These are phyloP conservation scores for Druceiella hillmani DNA, from an alignment of 2,888 invertebrate species.

Conservation along the genomic window DNA sequence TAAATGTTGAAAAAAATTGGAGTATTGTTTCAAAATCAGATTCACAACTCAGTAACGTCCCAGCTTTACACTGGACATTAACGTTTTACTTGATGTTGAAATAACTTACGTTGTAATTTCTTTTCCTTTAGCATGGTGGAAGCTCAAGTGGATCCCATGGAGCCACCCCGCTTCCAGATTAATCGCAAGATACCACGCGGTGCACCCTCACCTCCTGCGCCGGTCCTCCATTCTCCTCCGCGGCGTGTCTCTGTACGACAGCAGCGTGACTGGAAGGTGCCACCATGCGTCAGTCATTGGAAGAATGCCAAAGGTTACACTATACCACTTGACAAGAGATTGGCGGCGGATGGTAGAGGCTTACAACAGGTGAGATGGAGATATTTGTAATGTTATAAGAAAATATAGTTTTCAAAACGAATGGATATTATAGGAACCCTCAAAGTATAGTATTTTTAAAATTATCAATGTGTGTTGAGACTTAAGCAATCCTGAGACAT, in stretches of 20 bases:
- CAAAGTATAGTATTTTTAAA: too few species aligned
- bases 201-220: slow-evolving; percentile 98
- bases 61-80: too few species aligned
- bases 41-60: too few species aligned
- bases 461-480: too few species aligned
- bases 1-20: too few species aligned
- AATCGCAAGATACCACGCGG: slow-evolving; percentile 99
- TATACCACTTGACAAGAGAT: slow-evolving; percentile 93
- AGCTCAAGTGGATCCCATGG: slow-evolving; percentile 87
- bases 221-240: slow-evolving; percentile 97
- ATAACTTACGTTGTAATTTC: slow-evolving; percentile 1
- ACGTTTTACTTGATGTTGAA: too few species aligned
- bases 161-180: slow-evolving; percentile 96
- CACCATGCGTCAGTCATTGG: slow-evolving; percentile 99
- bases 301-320: slow-evolving; percentile 98
- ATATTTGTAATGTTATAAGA: too few species aligned
- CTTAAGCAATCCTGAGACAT: too few species aligned
- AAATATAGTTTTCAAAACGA: too few species aligned
- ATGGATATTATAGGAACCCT: too few species aligned
- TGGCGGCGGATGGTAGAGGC: slow-evolving; percentile 97
- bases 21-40: too few species aligned
- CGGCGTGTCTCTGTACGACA: slow-evolving; percentile 97
- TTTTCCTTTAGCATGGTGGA: slow-evolving; percentile 43
- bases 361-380: slow-evolving; percentile 65
- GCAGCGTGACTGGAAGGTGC: slow-evolving; percentile 97